Evolutionary conservation across 2,888 invertebrate species (phyloP).

Genomic region (Hedychridium roseum): DNA sequence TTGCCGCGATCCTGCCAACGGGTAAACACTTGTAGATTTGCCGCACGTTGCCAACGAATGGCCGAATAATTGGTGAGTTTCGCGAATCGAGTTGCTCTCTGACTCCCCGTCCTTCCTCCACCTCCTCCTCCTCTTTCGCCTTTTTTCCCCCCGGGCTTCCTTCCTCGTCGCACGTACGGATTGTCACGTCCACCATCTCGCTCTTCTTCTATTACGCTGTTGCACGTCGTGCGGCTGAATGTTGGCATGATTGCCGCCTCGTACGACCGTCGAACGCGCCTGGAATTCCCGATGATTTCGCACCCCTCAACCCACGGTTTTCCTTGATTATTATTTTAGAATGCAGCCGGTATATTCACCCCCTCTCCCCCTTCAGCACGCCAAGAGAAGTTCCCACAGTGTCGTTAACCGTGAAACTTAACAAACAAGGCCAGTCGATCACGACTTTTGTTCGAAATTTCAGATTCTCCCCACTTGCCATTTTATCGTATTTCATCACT

Average conservation of each 20-base stretch:
- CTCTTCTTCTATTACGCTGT: constrained; percentile 27
- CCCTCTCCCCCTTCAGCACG: too few relatives aligned
- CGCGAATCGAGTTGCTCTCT: constrained; percentile 48
- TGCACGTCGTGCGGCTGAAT: constrained; percentile 52
- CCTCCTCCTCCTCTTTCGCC: constrained; percentile 20
- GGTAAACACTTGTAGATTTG: constrained; percentile 62
- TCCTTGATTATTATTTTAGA: constrained; percentile 48
- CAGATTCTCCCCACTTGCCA: too few relatives aligned
- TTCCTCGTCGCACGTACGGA: constrained; percentile 6
- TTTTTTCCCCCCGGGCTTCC: constrained; percentile 16
- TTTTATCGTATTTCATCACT: too few relatives aligned
- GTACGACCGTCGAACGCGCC: constrained; percentile 47
- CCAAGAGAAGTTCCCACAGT: too few relatives aligned
- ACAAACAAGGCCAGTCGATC: too few relatives aligned
- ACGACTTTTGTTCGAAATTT: too few relatives aligned
- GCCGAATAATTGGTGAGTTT: constrained; percentile 61
- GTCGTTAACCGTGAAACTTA: too few relatives aligned
- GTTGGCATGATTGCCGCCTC: constrained; percentile 61
- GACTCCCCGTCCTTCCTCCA: constrained; percentile 27
- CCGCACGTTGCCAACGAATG: constrained; percentile 61
- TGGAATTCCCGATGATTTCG: constrained; percentile 57
- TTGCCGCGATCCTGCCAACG: too few relatives aligned
- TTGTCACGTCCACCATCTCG: constrained; percentile 7
- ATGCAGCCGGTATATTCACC: too few relatives aligned
- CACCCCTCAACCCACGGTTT: background rate